Percentiles rank a stretch among this genome's conserved stretches.
Evolutionary conservation across 1,140 invertebrate species (phyloP).

Genomic region (Thaumetopoea pityocampa): DNA sequence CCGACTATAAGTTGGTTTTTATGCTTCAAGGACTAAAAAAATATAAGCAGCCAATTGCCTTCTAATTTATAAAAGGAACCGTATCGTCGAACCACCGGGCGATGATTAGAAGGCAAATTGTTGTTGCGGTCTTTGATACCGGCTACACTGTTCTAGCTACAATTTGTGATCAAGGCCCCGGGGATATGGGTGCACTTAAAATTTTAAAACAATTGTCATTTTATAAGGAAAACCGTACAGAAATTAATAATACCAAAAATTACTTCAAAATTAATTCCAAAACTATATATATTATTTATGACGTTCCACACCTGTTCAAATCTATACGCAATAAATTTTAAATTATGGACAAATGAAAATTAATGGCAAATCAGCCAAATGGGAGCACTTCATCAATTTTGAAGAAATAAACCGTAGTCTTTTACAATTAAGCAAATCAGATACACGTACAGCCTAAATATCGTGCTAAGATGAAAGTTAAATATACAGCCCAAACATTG

Average conservation of each 20-base stretch:
- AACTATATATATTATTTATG: constrained; percentile 13
- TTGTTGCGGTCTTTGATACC: too few relatives aligned
- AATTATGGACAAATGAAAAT: constrained; percentile 5
- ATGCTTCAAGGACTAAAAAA: constrained; percentile 13
- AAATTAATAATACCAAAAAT: too few relatives aligned
- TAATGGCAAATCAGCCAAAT: constrained; percentile 13
- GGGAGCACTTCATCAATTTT: constrained; percentile 13
- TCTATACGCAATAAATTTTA: constrained; percentile 13
- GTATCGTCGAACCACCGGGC: too few relatives aligned
- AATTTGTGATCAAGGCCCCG: constrained; percentile 25
- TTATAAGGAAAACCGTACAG: too few relatives aligned
- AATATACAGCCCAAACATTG: constrained; percentile 22
- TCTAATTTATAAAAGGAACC: constrained; percentile 17
- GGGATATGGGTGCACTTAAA: constrained; percentile 19
- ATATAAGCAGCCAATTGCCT: too few relatives aligned
- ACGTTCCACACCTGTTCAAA: constrained; percentile 17
- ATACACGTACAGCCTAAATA: constrained; percentile 16
- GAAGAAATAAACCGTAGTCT: constrained; percentile 19
- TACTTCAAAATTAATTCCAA: too few relatives aligned
- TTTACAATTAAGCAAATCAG: constrained; percentile 13
- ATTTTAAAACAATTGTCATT: constrained; percentile 4
- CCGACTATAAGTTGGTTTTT: constrained; percentile 10
- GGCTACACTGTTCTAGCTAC: constrained; percentile 15
- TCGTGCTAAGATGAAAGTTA: constrained; percentile 23
- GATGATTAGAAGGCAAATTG: too few relatives aligned